Evolutionary conservation across 2,113 vertebrate species (phyloP), one percentile per base, ranked within the genome.

Genomic region (Trachemys scripta): DNA sequence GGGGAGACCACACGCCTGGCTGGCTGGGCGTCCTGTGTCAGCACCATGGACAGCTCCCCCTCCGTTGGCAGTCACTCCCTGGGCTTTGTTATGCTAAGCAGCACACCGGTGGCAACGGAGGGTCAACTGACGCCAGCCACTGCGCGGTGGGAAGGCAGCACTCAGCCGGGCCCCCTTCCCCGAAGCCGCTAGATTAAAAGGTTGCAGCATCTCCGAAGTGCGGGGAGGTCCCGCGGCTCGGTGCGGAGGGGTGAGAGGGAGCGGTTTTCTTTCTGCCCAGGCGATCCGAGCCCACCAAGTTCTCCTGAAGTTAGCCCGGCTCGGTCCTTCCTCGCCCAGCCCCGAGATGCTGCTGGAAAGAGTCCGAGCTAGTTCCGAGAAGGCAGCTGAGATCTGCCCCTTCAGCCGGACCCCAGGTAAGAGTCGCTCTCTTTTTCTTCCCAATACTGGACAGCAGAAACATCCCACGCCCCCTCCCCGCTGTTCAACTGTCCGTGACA

Each of bases 41-140:
- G 99, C 97, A 99, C 99, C 97, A 51, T 94, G 98, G 98, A 99
- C 98, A 99, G 96, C 79, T 83, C 81, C 83, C 11, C 1, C 6
- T 4, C 54, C 80, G 81, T 11, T 89, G 88, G 38, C 90, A 42
- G 35, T 50, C 88, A 27, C 78, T 90, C 79, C 57, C 72, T 24
- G 72, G 54, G 92, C 95, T 92, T 89, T 96, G 90, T 85, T 92
- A 95, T 95, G 93, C 96, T 93, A 75, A 98, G 95, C 89, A 85
- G 72, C 93, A 82, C 86, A 78, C 91, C 96, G 91, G 90, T 93
- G 91, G 94, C 95, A 76, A 86, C 69, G 53, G 92, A 59, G 91
- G 96, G 97, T 98, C 98, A 98, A 96, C 97, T 97, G 98, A 98
- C 96, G 79, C 82, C 65, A 84, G 42, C 19, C 31, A 17, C 72